Conservation (phyloP, 2,888 invertebrate genomes). For the Agriopis aurantiaria region DNA sequence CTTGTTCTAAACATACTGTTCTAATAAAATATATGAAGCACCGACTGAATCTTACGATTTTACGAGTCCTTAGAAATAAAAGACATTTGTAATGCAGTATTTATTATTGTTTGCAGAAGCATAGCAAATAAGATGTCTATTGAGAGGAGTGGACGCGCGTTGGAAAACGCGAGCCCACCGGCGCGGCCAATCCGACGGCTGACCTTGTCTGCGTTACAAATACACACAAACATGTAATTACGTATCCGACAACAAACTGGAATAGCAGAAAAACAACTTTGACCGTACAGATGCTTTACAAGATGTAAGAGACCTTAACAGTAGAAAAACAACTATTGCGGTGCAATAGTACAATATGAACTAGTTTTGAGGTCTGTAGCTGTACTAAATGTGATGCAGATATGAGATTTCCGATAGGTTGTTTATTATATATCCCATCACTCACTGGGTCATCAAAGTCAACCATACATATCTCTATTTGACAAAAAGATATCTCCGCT, state of each 20-base stretch:
- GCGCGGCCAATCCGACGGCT: conserved; percentile 8
- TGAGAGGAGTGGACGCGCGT: neutral
- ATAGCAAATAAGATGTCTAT: neutral
- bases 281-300: neutral
- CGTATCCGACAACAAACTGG: conserved; percentile 1
- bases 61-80: neutral
- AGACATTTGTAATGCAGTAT: neutral
- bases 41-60: neutral
- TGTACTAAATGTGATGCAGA: neutral
- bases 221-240: conserved; percentile 1
- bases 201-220: conserved; percentile 21
- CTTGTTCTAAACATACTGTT: neutral
- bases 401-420: too few species aligned
- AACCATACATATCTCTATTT: neutral
- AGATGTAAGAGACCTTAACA: neutral
- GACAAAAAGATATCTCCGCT: neutral
- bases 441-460: neutral
- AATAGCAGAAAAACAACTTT: neutral
- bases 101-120: neutral
- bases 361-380: neutral
- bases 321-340: neutral
- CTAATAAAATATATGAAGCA: too few species aligned
- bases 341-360: neutral
- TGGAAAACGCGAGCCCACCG: conserved; percentile 14
- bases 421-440: neutral